These are phyloP conservation scores for Echinometra lucunter DNA, from an alignment of 53 echinoderm and acorn worm species.

Conservation along the genomic window DNA sequence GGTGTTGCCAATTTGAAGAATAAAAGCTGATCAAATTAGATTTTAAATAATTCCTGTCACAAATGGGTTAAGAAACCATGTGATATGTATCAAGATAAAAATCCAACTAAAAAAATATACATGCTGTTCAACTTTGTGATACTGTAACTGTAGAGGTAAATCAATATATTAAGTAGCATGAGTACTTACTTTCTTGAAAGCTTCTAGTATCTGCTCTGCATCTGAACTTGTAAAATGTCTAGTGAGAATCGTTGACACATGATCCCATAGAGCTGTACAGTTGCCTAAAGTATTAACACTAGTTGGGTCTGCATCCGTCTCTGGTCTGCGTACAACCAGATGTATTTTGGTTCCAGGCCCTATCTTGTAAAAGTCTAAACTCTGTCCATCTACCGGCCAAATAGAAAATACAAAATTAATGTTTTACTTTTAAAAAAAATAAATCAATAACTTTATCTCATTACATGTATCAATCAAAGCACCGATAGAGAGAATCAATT, in stretches of 20 bases:
- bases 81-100: too few relatives aligned
- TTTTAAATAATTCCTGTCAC: too few relatives aligned
- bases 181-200: conserved; percentile 86
- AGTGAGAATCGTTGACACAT: conserved; percentile 74
- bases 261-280: conserved; percentile 91
- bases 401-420: background rate
- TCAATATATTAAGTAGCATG: background rate
- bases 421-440: background rate
- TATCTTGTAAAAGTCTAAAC: conserved; percentile 95
- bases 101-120: too few relatives aligned
- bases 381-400: conserved; percentile 84
- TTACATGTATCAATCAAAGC: background rate
- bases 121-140: too few relatives aligned
- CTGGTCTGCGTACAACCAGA: conserved; percentile 91
- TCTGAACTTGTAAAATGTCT: conserved; percentile 89
- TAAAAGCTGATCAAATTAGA: too few relatives aligned
- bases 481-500: too few relatives aligned
- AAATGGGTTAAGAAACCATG: too few relatives aligned
- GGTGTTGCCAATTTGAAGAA: too few relatives aligned
- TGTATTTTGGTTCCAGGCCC: conserved; percentile 99
- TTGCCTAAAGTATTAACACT: conserved; percentile 82
- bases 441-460: background rate
- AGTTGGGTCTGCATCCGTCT: conserved; percentile 76
- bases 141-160: too few relatives aligned
- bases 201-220: conserved; percentile 89